Evolutionary conservation across 2,113 vertebrate genomes (phyloP).

Genomic region (Pedionomus torquatus): DNA sequence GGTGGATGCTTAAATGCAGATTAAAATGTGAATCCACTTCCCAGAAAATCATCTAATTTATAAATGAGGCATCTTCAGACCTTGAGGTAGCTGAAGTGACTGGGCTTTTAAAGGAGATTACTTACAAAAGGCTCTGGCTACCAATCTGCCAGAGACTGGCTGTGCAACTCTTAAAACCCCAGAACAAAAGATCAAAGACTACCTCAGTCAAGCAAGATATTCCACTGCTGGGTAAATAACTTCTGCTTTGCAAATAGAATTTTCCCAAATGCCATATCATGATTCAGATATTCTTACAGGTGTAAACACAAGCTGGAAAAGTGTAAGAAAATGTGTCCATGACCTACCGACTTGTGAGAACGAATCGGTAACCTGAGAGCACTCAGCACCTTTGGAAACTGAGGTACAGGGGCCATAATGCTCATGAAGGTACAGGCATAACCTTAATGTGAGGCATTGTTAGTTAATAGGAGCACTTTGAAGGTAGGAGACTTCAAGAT

Average conservation of each 20-base stretch:
- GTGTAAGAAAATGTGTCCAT: neutral
- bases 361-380: neutral
- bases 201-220: neutral
- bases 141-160: neutral
- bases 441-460: neutral
- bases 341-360: neutral
- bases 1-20: neutral
- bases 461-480: neutral
- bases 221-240: conserved; percentile 4
- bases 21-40: conserved; percentile 29
- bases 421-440: accelerated
- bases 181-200: conserved; percentile 41
- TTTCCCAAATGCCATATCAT: neutral
- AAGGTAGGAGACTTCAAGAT: neutral
- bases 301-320: neutral
- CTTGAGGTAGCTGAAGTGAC: neutral
- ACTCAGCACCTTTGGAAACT: neutral
- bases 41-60: neutral
- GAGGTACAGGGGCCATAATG: neutral
- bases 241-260: conserved; percentile 2
- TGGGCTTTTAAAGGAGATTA: conserved; percentile 36
- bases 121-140: neutral
- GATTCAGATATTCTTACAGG: neutral
- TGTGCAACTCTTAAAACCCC: neutral
- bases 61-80: neutral